Evolutionary conservation across 1,140 invertebrate genomes (phyloP).

Genomic region (Dendroctonus ponderosae): DNA sequence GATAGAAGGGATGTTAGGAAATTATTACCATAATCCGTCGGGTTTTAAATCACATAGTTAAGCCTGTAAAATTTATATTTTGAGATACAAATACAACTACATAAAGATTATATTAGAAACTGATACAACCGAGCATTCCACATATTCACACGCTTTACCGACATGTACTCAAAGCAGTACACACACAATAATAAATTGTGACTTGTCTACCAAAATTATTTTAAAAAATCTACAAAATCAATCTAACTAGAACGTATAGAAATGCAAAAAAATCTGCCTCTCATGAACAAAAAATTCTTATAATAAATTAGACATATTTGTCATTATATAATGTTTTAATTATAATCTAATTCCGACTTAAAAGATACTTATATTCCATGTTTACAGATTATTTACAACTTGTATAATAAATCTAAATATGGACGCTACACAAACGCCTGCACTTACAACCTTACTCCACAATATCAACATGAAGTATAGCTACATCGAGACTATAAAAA

Average conservation of each 20-base stretch:
- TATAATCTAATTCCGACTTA: constrained; percentile 35
- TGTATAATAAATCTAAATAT: constrained; percentile 13
- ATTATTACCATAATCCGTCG: too few species aligned
- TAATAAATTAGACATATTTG: constrained; percentile 24
- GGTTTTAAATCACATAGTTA: too few species aligned
- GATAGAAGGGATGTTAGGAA: too few species aligned
- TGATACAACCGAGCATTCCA: too few species aligned
- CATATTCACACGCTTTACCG: too few species aligned
- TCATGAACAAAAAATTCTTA: constrained; percentile 11
- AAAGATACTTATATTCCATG: constrained; percentile 26
- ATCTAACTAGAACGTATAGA: constrained; percentile 37
- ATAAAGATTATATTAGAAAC: too few species aligned
- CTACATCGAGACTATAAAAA: background rate
- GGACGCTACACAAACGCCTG: constrained; percentile 8
- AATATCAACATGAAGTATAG: background rate
- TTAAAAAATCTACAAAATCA: constrained; percentile 28
- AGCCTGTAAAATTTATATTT: too few species aligned
- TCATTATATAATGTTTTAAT: constrained; percentile 28
- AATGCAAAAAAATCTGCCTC: constrained; percentile 40
- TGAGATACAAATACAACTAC: too few species aligned
- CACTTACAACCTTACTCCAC: constrained; percentile 20
- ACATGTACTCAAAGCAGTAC: constrained; percentile 30
- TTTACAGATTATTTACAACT: constrained; percentile 40
- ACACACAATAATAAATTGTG: background rate
- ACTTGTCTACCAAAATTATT: background rate